Evolutionary conservation across 2,113 vertebrate genomes (phyloP).

Genomic region (Morone saxatilis): DNA sequence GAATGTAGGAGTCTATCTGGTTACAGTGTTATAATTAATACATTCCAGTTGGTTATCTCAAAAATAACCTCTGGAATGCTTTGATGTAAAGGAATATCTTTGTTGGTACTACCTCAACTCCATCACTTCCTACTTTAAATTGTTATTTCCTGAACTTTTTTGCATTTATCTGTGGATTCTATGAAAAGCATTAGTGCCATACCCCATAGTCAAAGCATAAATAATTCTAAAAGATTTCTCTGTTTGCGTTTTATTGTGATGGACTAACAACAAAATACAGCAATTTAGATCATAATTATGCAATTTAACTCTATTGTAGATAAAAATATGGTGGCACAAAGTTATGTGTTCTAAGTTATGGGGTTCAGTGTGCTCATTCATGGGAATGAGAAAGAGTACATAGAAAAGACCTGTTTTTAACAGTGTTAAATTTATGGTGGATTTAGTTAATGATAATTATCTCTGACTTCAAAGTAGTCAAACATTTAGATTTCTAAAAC

Average conservation of each 20-base stretch:
- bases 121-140: neutral
- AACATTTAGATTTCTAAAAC: slow-evolving; percentile 41
- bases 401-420: neutral
- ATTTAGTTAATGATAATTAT: slow-evolving; percentile 17
- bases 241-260: neutral
- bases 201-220: neutral
- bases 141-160: neutral
- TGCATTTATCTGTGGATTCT: neutral
- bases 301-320: neutral
- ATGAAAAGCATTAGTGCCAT: neutral
- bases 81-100: neutral
- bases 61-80: slow-evolving; percentile 13
- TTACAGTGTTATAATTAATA: slow-evolving; percentile 16
- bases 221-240: neutral
- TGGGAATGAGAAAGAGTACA: neutral
- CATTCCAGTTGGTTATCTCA: neutral
- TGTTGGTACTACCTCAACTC: neutral
- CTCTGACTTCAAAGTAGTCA: neutral
- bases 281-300: neutral
- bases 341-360: neutral
- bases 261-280: neutral
- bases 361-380: neutral
- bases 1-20: neutral
- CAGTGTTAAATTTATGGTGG: neutral
- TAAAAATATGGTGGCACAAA: neutral